Evolutionary conservation across 2,797 vertebrate genomes (phyloP).

Genomic region (Allochrocebus solatus): DNA sequence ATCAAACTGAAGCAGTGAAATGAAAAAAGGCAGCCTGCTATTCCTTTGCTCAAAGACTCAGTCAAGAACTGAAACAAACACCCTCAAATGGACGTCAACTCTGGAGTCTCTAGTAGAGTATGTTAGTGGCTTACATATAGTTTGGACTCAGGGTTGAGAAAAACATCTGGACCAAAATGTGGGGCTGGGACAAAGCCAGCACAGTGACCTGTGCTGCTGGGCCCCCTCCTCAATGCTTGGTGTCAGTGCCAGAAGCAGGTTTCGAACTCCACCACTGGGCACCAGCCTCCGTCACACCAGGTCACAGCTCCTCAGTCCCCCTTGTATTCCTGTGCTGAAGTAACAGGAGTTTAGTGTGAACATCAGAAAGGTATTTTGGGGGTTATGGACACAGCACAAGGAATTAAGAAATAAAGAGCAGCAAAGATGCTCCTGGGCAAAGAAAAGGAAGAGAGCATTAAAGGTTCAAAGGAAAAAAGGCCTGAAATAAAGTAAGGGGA

Average conservation of each 20-base stretch:
- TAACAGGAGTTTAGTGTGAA: fast-evolving
- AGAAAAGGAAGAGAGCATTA: neutral
- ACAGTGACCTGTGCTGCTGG: neutral
- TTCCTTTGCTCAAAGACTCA: neutral
- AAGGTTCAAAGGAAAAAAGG: neutral
- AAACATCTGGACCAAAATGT: neutral
- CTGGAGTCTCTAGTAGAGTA: neutral
- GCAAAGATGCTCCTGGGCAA: fast-evolving
- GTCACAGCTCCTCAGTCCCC: neutral
- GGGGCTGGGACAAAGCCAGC: neutral
- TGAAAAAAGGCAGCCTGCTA: neutral
- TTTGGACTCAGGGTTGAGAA: neutral
- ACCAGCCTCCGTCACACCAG: neutral
- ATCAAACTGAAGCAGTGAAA: neutral
- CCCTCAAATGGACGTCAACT: neutral
- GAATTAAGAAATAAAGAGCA: neutral
- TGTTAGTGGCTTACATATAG: fast-evolving
- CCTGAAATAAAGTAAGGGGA: neutral
- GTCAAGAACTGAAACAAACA: neutral
- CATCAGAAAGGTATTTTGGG: neutral
- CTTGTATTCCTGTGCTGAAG: neutral
- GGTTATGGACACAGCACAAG: neutral
- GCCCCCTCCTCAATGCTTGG: fast-evolving
- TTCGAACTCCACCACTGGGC: neutral
- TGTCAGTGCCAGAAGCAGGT: neutral